Evolutionary conservation across 2,113 vertebrate genomes (phyloP), one percentile per base, ranked within the genome.

Genomic region (Zosterops borbonicus): DNA sequence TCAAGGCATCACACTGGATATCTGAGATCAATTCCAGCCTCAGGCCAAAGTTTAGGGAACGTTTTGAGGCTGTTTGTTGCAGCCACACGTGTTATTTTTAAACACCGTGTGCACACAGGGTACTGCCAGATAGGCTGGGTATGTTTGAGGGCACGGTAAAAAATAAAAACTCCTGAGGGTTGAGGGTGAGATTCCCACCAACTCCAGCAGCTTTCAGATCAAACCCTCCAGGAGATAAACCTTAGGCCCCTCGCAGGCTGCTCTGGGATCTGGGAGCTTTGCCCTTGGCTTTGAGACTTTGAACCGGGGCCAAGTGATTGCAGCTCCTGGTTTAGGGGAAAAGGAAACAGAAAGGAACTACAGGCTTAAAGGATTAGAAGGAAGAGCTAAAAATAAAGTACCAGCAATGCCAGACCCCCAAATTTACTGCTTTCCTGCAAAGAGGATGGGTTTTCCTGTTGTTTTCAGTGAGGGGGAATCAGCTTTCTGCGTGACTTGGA

Each of bases 361-460:
- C 2, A 1, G 52, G 82, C 88, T 96, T 96, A 97, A 95, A 70
- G 92, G 95, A 94, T 96, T 94, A 96, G 83, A 96, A 83, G 81
- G 76, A 90, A 95, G 94, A 94, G 83, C 92, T 96, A 96, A 97
- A 95, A 94, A 96, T 96, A 96, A 96, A 94, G 47, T 22, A 46
- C 75, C 85, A 90, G 85, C 76, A 58, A 52, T 33, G 49, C 90
- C 92, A 95, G 94, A 90, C 73, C 80, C 83, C 69, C 56, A 83
- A 89, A 74, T 93, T 83, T 95, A 95, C 89, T 92, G 74, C 87
- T 87, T 97, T 76, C 53, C 58, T 92, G 81, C 49, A 65, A 56
- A 92, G 49, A 89, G n/a, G 63, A 86, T 83, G 85, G 62, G 62
- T 81, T 96, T 95, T 96, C 82, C 92, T 93, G 92, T 83, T 90